These are phyloP conservation scores for Ashinkailepas kermadecensis DNA, from an alignment of 2,888 invertebrate genomes.

Conservation along the genomic window DNA sequence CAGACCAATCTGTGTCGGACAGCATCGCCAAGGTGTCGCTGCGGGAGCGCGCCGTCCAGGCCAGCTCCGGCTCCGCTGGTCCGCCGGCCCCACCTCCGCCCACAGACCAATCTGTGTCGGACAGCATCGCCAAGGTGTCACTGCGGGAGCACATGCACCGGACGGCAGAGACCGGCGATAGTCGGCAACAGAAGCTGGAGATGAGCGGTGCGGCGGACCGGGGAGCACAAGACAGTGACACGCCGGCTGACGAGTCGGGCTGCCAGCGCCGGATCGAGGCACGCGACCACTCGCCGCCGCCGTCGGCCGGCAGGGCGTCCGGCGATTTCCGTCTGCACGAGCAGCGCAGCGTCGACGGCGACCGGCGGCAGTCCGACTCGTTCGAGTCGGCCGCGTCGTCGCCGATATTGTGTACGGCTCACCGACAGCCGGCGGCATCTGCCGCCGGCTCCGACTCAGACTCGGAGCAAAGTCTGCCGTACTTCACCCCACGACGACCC, in stretches of 20 bases:
- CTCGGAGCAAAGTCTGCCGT: not conserved
- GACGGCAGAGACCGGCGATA: no score
- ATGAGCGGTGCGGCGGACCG: no score
- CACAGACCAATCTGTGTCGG: not conserved
- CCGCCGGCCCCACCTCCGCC: no score
- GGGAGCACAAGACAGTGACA: no score
- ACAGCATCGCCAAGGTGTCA: not conserved
- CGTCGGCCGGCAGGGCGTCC: not conserved
- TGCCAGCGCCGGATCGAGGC: not conserved
- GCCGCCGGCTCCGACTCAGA: not conserved
- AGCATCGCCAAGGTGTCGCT: not conserved
- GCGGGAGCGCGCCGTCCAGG: not conserved
- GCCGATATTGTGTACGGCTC: not conserved
- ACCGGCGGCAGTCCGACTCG: not conserved
- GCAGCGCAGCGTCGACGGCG: not conserved
- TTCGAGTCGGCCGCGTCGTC: not conserved
- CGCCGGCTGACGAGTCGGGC: no score
- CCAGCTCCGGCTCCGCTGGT: not conserved
- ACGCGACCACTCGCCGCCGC: not conserved
- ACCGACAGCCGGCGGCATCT: not conserved
- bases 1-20: not conserved
- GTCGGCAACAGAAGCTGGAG: no score
- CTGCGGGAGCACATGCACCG: not conserved
- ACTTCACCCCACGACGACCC: not conserved
- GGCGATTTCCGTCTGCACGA: not conserved